A percentile compares a stretch with the other conserved stretches of the same genome.
Conservation (phyloP, 2,888 invertebrate genomes). For the Conops quadrifasciatus region DNA sequence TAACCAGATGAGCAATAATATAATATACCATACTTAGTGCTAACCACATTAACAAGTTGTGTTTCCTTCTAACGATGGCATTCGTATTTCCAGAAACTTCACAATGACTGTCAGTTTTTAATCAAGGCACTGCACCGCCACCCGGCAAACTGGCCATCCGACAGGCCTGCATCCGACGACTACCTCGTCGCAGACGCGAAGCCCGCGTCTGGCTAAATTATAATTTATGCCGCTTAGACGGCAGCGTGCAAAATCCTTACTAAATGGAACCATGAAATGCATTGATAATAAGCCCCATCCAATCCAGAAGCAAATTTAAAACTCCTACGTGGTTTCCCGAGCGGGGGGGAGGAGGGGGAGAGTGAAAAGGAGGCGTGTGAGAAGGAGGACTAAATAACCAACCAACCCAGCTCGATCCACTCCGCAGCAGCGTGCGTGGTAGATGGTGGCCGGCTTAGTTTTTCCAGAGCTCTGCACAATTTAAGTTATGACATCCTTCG, state of each 20-base stretch:
- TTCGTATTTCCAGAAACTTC: background rate
- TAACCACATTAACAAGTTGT: background rate
- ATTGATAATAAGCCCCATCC: slow-evolving; percentile 33
- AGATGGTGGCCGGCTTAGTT: slow-evolving; percentile 11
- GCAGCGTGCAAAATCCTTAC: slow-evolving; percentile 30
- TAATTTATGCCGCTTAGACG: slow-evolving; percentile 31
- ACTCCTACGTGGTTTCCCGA: slow-evolving; percentile 28
- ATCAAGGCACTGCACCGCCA: slow-evolving; percentile 8
- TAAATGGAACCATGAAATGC: slow-evolving; percentile 34
- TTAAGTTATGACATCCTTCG: slow-evolving; percentile 45
- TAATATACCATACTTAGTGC: too few species aligned
- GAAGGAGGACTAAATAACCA: background rate
- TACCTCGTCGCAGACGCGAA: background rate
- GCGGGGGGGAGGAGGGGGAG: background rate
- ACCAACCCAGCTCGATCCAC: background rate
- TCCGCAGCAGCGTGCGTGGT: background rate
- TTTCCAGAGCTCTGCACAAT: slow-evolving; percentile 32
- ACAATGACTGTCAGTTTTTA: slow-evolving; percentile 19
- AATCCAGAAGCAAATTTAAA: slow-evolving; percentile 37
- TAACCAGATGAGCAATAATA: too few species aligned
- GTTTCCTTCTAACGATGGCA: background rate
- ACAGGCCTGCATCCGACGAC: background rate
- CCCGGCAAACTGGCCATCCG: too few species aligned
- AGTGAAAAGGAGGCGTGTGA: background rate
- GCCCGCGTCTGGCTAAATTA: slow-evolving; percentile 26